Base-by-base conservation (phyloP, 2,113 vertebrate genomes). In the Miniopterus natalensis region DNA sequence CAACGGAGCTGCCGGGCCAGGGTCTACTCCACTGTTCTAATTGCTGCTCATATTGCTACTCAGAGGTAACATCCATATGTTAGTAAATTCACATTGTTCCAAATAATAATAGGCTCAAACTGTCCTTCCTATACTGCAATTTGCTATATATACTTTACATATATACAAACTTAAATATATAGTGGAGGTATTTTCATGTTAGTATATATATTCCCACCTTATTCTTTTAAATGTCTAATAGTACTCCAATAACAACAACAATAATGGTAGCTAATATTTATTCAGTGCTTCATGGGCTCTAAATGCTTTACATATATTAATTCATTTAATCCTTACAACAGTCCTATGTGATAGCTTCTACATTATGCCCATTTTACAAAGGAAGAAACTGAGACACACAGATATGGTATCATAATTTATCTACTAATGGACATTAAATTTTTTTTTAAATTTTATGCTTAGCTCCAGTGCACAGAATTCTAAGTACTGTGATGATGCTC, bases 381-480 rank as follows among this genome's bases (percentile, higher is more conserved):
- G 17, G 27, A 92, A 75, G 45, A 86, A 95, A 81, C 66, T 57
- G 21, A 74, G 14, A 88, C 70, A 85, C n/a, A 88, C 0, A 89
- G 47, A 88, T 65, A 93, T 51, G 27, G 27, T 49, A 40, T 31
- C 23, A 25, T 87, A 55, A 74, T 86, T 92, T 84, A 79, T 27
- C 55, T 84, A 84, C 6, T 42, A 53, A 36, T 29, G 6, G 8
- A 61, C 40, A 77, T 42, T 68, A 29, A 89, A 27, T 20, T 77
- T 23, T 85, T 73, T 8, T 1, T 0, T 51, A 84, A 59, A 88
- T 55, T 92, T 81, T 78, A 83, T 8, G 66, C 49, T 91, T 65
- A 15, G 45, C 20, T 78, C 77, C 71, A 65, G 57, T 3, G n/a
- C 47, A 92, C 66, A 92, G n/a, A 92, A 78, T 66, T 90, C 70